Evolutionary conservation across 2,113 vertebrate species (phyloP), one percentile per base, ranked within the genome.

Genomic region (Podarcis cretensis): DNA sequence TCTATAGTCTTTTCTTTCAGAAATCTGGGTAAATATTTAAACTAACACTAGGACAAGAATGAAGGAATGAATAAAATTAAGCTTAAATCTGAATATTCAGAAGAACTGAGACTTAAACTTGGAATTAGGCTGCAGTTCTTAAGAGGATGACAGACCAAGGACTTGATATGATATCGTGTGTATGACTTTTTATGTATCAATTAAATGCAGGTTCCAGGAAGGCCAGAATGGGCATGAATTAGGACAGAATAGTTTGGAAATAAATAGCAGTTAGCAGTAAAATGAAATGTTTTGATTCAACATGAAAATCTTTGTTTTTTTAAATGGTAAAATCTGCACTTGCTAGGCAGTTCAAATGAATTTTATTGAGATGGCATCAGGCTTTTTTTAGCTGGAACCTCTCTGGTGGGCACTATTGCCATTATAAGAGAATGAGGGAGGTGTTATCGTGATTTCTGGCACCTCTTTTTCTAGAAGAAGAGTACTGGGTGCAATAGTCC

Each of bases 181-280:
- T 92, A 54, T 89, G 89, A 92, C 27, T 83, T 86, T 92, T 94
- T 90, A 91, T 92, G 84, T 86, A 91, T 94, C 90, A 93, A 95
- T 93, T 95, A 94, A 91, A 59, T 89, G 77, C 81, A 48, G 81
- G 10, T 92, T 89, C 16, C 12, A 90, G 81, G 83, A 82, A 76
- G 4, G 25, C 89, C 68, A 86, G 32, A 21, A 78, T 74, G 76
- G 20, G 37, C 86, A 89, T 57, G 12, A 7, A 78, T 87, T 12
- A 91, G 8, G 0, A 81, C 25, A 43, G 6, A 87, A 89, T 69
- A 63, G 40, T 40, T 40, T 40, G 40, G 40, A 40, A 40, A 40
- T 40, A 40, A 40, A 40, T 40, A 40, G 40, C 40, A 40, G 40
- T 40, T 40, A 40, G 40, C 40, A 40, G 8, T 76, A 89, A 25